Evolutionary conservation across 2,888 invertebrate genomes (phyloP).

Genomic region (Penaeus monodon): DNA sequence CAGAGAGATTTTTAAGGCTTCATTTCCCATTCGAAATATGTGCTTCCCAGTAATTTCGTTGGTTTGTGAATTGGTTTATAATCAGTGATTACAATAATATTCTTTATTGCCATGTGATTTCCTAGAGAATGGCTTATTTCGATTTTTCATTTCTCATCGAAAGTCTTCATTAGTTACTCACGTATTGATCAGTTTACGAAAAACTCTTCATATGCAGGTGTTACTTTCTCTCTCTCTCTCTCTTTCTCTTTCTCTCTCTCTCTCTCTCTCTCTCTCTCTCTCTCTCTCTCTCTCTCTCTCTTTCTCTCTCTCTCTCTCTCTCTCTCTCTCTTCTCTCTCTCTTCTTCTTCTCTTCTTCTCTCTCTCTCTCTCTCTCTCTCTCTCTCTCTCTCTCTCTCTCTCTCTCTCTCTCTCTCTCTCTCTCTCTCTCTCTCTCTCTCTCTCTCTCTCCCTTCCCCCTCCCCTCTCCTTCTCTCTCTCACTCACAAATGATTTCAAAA

Average conservation of each 20-base stretch:
- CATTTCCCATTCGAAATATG: neutral
- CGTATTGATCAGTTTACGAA: neutral
- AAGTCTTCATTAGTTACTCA: neutral
- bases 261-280: constrained; percentile 10
- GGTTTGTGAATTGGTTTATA: too few species aligned
- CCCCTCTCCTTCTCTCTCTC: neutral
- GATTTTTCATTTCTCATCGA: neutral
- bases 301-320: neutral
- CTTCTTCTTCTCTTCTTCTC: constrained; percentile 3
- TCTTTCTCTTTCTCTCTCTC: constrained; percentile 10
- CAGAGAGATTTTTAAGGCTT: neutral
- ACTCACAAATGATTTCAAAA: too few species aligned
- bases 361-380: neutral
- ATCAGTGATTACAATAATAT: too few species aligned
- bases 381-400: constrained; percentile 21
- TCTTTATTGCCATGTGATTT: too few species aligned
- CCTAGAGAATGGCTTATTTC: neutral
- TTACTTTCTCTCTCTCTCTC: constrained; percentile 11
- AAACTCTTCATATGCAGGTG: neutral
- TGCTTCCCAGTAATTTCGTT: neutral
- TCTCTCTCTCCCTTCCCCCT: neutral
- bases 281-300: constrained; percentile 16
- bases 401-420: constrained; percentile 11
- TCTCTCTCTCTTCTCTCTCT: constrained; percentile 18
- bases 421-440: constrained; percentile 11